Evolutionary conservation across 2,797 vertebrate genomes (phyloP), one percentile per base, ranked within the genome.

Genomic region (Melanotaenia parkinsoni): DNA sequence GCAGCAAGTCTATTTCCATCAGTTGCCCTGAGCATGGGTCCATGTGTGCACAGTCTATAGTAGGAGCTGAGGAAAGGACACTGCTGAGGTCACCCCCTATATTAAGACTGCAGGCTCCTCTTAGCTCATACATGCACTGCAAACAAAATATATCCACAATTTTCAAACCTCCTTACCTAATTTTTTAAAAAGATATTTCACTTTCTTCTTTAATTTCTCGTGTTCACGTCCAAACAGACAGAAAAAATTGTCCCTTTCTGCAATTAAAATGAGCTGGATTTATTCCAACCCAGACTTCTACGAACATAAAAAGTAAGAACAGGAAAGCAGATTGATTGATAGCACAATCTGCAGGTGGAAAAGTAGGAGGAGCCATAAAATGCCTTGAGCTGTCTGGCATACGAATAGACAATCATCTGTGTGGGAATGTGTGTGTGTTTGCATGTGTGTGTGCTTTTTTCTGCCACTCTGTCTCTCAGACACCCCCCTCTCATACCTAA

Each of bases 1-100:
- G 77, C 87, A 93, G 92, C 91, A 88, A 83, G 91, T 93, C 90
- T 93, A 91, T 94, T 93, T 93, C 86, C 79, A 91, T 92, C 90
- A 63, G 88, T 89, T 79, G 92, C 89, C 89, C 85, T 80, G 67
- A 92, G 92, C 86, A 30, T 1, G 60, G 79, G 87, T 90, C 90
- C 89, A 86, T 89, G 89, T 92, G 91, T 89, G 86, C 86, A 80
- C 82, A 89, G 85, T 76, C 89, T 90, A 92, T 88, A 92, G 88
- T 88, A 81, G 84, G 89, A 91, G 85, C 67, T 6, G 58, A 85
- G 83, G 85, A 92, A 83, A 92, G 91, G 93, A 94, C 92, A 89
- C 80, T 11, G 32, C 88, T 90, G 89, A 95, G 92, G 93, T 95
- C 93, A 94, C 87, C 74, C 80, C 89, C 91, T 88, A 91, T 93